Conservation (phyloP, 2,888 invertebrate genomes). For the Lasiommata megera region DNA sequence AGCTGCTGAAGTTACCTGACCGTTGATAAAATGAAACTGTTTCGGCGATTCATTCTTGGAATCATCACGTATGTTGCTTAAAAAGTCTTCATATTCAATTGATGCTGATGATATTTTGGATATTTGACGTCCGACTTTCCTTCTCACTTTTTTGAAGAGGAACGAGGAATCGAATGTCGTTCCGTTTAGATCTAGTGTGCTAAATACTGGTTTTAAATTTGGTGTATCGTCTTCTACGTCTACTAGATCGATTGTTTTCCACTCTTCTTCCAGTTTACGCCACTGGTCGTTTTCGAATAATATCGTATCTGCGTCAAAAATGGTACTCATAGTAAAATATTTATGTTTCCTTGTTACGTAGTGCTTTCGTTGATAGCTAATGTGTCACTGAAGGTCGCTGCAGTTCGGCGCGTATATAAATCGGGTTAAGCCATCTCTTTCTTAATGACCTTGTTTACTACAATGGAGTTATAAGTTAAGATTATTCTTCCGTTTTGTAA, state of each 20-base stretch:
- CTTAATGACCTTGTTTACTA: slow-evolving; percentile 1
- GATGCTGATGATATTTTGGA: slow-evolving; percentile 47
- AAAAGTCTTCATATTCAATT: slow-evolving; percentile 59
- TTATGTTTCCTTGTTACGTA: not conserved
- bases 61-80: slow-evolving; percentile 49
- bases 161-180: slow-evolving; percentile 67
- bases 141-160: slow-evolving; percentile 56
- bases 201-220: slow-evolving; percentile 49
- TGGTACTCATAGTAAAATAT: slow-evolving; percentile 36
- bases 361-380: not conserved
- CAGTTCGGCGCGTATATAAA: slow-evolving; percentile 10
- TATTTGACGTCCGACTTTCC: slow-evolving; percentile 49
- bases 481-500: not conserved
- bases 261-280: slow-evolving; percentile 62
- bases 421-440: not conserved
- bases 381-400: slow-evolving; percentile 21
- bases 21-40: slow-evolving; percentile 55
- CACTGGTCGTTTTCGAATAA: slow-evolving; percentile 65
- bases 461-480: not conserved
- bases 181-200: slow-evolving; percentile 54
- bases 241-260: slow-evolving; percentile 67
- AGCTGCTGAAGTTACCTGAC: slow-evolving; percentile 59
- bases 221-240: slow-evolving; percentile 48
- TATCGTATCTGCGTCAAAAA: slow-evolving; percentile 58
- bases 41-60: slow-evolving; percentile 42